A percentile compares a stretch with the other conserved stretches of the same genome.
These are phyloP conservation scores for Campodea augens DNA, from an alignment of 1,140 invertebrate species.

Conservation along the genomic window DNA sequence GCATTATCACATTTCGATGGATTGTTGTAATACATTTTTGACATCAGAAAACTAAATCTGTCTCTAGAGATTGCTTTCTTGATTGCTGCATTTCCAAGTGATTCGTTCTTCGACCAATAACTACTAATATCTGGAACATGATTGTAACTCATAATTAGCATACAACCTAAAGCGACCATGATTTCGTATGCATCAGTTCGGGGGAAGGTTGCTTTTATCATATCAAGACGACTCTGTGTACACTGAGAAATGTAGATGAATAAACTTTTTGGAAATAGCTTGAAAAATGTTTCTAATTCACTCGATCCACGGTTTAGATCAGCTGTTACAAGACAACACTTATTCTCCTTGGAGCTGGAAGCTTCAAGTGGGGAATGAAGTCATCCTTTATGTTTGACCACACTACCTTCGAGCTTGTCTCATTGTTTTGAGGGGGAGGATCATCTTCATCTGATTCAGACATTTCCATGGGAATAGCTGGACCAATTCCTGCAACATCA, in stretches of 20 bases:
- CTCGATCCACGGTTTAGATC: too few species aligned
- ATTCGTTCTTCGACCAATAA: constrained; percentile 15
- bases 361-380: too few species aligned
- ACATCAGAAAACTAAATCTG: constrained; percentile 13
- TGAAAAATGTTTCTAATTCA: constrained; percentile 3
- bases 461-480: too few species aligned
- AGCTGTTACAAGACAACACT: too few species aligned
- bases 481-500: too few species aligned
- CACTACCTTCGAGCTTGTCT: too few species aligned
- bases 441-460: too few species aligned
- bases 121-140: constrained; percentile 7
- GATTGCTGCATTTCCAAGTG: constrained; percentile 16
- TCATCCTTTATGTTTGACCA: too few species aligned
- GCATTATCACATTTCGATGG: constrained; percentile 12
- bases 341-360: too few species aligned
- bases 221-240: constrained; percentile 7
- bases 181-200: constrained; percentile 9
- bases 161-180: constrained; percentile 9
- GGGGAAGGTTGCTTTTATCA: not conserved
- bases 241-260: constrained; percentile 5
- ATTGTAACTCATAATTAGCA: constrained; percentile 11
- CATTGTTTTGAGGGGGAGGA: too few species aligned
- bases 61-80: constrained; percentile 14
- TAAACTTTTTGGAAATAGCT: constrained; percentile 8
- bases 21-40: constrained; percentile 17